Evolutionary conservation across 2,888 invertebrate genomes (phyloP), one percentile per base, ranked within the genome.

Genomic region (Osedax frankpressi): DNA sequence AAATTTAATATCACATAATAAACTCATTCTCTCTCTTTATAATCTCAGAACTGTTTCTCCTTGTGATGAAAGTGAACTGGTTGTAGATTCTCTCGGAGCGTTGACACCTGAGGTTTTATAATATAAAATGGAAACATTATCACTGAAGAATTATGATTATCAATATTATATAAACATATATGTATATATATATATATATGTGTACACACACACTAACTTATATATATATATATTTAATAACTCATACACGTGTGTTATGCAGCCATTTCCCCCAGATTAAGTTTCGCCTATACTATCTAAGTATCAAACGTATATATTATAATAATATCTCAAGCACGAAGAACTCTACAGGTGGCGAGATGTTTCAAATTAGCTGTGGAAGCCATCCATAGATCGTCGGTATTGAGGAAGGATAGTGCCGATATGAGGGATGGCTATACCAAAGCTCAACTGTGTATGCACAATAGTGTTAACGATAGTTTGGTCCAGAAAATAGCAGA

Each of bases 401-500:
- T 80, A 75, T 79, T 83, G 26, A 79, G 83, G 1, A 76, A 76
- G 29, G 82, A 82, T 71, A 73, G 80, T 67, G 78, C 77, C 6
- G 79, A 81, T 62, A 75, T 79, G 26, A 81, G 83, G 44, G 81
- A 81, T 69, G 77, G 79, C 70, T 79, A 79, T 25, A 80, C 80
- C 14, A 79, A 80, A 68, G 78, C 82, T n/a, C 81, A 82, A 75
- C 78, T 79, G 72, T 80, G 81, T 3, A 82, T 82, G 11, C 82
- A 83, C 76, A 79, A 79, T 73, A 81, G 83, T 28, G 84, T 84
- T 30, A 84, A 84, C 73, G 79, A 81, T 73, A 83, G 84, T 1
- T 78, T 84, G 63, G 80, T 80, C 26, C 79, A 80, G 79, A 84
- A 84, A 76, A 77, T 82, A 24, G 80, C 81, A 1, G 83, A 84